Evolutionary conservation across 2,888 invertebrate species (phyloP), one percentile per base, ranked within the genome.

Genomic region (Pyrrhosoma nymphula): DNA sequence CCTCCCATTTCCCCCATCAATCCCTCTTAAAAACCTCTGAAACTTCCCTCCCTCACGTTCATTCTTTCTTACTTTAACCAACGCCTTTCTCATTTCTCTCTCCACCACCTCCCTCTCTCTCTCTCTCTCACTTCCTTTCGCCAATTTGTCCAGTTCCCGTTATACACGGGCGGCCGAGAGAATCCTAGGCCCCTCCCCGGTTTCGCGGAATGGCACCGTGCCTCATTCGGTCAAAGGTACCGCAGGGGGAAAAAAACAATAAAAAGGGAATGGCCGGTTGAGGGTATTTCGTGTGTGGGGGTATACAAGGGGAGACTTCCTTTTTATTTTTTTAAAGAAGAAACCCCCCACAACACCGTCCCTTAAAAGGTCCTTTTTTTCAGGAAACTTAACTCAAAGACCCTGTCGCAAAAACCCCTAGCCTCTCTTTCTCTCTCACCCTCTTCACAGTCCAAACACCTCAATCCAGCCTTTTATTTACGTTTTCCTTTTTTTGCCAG

Each of bases 181-280:
- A 35, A 35, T 35, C 26, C 35, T 18, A 63, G 63, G 30, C 63
- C 91, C 93, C 55, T 93, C 47, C 69, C 30, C 14, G 14, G 69
- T 39, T 93, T 93, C 93, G 93, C 93, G 93, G 69, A 93, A 93
- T 93, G 93, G 93, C 69, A 63, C 93, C 93, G 93, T 93, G 69
- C 26, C 82, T 14, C 35, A 35, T 3, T 82, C 39, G 93, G 93
- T 93, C 93, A 93, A 93, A 93, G 93, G 93, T 39, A 93, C 91
- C 91, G 91, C 60, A 63, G 69, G 47, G 69, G 47, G 39, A 75
- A 93, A 91, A 93, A 93, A 93, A 93, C 69, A 69, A 93, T 75
- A 75, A 93, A 93, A 91, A 93, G 75, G n/a, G 93, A 69, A 69
- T 63, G 93, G 93, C 69, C 26, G 69, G 23, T 60, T 69, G 47